These are phyloP conservation scores for Oreochromis grahami DNA, from an alignment of 2,797 vertebrate genomes.

Conservation along the genomic window DNA sequence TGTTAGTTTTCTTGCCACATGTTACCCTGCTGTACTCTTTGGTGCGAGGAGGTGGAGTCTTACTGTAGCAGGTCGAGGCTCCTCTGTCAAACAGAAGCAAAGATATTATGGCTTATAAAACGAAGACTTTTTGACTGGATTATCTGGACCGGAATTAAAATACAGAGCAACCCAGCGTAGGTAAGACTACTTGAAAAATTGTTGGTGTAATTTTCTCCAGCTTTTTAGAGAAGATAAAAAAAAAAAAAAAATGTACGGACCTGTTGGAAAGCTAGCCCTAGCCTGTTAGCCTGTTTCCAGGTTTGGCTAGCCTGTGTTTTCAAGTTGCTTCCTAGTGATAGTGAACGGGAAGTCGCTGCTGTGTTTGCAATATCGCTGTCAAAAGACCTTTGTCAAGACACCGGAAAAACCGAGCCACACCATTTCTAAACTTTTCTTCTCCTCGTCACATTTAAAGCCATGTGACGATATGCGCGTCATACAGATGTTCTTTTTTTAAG, in stretches of 20 bases:
- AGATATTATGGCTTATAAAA: constrained; percentile 16
- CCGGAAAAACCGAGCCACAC: neutral
- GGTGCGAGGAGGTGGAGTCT: constrained; percentile 40
- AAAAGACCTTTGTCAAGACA: neutral
- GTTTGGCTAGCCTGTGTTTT: constrained; percentile 7
- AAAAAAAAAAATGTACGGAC: neutral
- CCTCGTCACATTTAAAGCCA: neutral
- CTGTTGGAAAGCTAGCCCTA: constrained; percentile 43
- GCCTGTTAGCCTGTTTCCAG: constrained; percentile 29
- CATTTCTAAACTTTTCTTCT: neutral
- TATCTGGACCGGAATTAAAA: neutral
- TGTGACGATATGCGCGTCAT: neutral
- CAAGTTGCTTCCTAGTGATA: neutral
- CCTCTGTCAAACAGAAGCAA: neutral
- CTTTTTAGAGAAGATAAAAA: neutral
- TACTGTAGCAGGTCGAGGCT: constrained; percentile 1
- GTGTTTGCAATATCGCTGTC: neutral
- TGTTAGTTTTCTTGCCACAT: neutral
- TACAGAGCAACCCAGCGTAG: neutral
- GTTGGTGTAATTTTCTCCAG: neutral
- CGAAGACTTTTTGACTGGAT: neutral
- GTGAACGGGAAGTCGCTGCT: neutral
- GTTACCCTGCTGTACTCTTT: constrained; percentile 4
- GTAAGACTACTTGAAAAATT: constrained; percentile 10
- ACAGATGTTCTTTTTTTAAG: constrained; percentile 42